Conservation (phyloP, 2,113 vertebrate genomes). For the Herpetotheres cachinnans region DNA sequence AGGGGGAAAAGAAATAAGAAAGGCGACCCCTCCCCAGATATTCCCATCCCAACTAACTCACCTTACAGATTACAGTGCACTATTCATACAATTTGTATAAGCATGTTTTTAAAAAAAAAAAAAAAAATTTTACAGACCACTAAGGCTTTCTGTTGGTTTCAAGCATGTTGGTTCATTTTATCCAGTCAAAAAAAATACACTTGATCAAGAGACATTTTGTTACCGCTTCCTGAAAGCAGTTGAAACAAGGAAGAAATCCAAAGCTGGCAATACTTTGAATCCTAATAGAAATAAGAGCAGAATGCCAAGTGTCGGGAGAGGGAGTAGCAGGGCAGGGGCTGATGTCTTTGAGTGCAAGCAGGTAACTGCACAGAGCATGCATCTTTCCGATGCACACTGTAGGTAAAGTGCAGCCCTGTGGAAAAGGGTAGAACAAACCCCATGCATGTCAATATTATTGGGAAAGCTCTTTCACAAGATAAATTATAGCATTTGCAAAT, state of each 20-base stretch:
- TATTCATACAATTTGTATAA: not conserved
- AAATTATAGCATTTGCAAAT: not conserved
- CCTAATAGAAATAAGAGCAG: not conserved
- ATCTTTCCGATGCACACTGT: accelerated
- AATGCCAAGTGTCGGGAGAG: not conserved
- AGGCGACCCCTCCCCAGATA: not conserved
- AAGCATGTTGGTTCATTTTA: not conserved
- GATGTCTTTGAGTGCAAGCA: not conserved
- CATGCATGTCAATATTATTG: too few species aligned
- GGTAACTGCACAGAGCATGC: not conserved
- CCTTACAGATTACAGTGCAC: not conserved
- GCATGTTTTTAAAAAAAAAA: not conserved
- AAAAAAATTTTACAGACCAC: not conserved
- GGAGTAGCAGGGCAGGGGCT: not conserved
- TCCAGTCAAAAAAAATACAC: not conserved
- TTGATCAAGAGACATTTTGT: not conserved
- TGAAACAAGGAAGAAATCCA: not conserved
- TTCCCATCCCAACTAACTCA: not conserved
- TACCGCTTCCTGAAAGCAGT: not conserved
- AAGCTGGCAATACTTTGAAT: not conserved
- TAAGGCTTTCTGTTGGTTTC: not conserved
- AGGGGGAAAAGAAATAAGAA: not conserved
- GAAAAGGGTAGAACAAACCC: not conserved
- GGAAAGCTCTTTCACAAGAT: not conserved
- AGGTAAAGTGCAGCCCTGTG: not conserved